These are phyloP conservation scores for Deroptyus accipitrinus DNA, from an alignment of 2,113 vertebrate genomes.

Conservation along the genomic window DNA sequence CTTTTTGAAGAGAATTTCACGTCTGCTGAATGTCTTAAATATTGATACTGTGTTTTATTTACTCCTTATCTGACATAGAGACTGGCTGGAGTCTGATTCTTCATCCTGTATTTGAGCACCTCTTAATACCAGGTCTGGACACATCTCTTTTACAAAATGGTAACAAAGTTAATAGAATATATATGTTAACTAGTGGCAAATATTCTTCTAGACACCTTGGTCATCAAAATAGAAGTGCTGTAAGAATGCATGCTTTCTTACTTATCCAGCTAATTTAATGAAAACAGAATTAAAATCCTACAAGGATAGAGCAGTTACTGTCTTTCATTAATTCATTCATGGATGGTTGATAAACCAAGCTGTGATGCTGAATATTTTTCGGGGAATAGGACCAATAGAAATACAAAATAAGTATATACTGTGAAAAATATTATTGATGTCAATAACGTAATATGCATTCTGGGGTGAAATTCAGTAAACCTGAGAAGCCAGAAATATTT, in stretches of 20 bases:
- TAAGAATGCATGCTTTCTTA: background rate
- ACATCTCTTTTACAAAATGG: background rate
- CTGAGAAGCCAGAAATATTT: background rate
- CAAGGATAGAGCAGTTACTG: constrained; percentile 4
- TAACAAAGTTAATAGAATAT: background rate
- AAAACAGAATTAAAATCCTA: background rate
- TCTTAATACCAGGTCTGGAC: background rate
- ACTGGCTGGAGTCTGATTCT: background rate
- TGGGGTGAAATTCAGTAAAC: background rate
- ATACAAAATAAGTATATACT: background rate
- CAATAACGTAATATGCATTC: background rate
- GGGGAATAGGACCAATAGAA: background rate
- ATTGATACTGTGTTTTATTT: background rate
- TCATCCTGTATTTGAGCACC: background rate
- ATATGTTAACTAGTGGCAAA: background rate
- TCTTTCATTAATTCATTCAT: background rate
- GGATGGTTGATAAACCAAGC: background rate
- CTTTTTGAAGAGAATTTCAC: background rate
- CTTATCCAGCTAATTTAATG: background rate
- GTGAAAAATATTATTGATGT: background rate
- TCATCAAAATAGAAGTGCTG: background rate
- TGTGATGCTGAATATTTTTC: background rate
- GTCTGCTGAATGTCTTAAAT: background rate
- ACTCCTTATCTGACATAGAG: background rate
- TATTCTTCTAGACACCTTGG: background rate